Conservation (phyloP, 2,113 vertebrate species). For the Lutjanus erythropterus region DNA sequence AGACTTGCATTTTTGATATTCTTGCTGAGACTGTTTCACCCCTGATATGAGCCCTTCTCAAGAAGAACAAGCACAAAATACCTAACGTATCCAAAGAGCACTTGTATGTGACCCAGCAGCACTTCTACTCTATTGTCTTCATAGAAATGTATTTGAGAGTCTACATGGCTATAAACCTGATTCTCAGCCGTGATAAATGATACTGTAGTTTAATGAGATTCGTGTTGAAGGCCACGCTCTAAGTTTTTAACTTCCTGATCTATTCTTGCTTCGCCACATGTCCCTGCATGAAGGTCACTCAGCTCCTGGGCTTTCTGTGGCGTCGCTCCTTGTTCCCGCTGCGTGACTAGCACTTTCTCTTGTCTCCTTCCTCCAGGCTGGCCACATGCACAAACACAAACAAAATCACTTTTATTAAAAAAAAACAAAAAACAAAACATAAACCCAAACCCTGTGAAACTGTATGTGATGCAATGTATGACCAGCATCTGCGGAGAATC, state of each 20-base stretch:
- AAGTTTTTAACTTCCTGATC: neutral
- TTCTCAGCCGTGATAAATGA: neutral
- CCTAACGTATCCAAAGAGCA: no score
- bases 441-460: neutral
- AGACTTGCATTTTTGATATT: no score
- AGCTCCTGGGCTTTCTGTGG: conserved; percentile 13
- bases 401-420: conserved; percentile 9
- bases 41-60: no score
- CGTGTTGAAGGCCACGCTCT: neutral
- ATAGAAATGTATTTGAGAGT: no score
- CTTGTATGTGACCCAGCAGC: no score
- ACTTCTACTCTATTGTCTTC: no score
- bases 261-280: conserved; percentile 30
- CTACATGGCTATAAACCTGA: no score
- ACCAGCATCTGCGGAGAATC: neutral
- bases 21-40: no score
- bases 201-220: neutral
- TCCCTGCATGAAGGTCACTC: neutral
- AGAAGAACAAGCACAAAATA: no score
- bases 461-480: neutral
- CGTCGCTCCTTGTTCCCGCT: neutral
- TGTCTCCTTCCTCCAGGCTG: conserved; percentile 15
- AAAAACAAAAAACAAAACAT: no score
- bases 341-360: conserved; percentile 8
- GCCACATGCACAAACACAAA: conserved; percentile 17